phyloP scores from a whole-genome alignment of 2,797 vertebrate genomes.

The Urophycis tenuis region DNA sequence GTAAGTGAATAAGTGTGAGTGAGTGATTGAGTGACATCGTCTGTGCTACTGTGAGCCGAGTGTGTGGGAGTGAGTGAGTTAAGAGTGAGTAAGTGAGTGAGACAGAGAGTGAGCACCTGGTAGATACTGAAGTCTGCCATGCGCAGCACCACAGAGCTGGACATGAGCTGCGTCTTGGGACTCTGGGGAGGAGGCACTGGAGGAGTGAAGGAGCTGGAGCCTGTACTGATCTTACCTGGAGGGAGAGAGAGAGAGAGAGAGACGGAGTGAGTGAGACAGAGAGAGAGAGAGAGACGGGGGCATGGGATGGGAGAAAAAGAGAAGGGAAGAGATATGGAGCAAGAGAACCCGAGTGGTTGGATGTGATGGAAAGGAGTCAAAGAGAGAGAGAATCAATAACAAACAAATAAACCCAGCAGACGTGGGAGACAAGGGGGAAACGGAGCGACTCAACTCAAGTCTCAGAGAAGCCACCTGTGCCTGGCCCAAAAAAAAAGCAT shows the following conservation, averaged over 20 bases:
- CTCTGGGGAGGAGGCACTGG: conserved; percentile 65
- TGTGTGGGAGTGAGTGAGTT: not conserved
- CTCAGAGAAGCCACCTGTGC: conserved; percentile 24
- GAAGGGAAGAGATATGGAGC: too few relatives aligned
- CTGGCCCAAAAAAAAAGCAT: conserved; percentile 46
- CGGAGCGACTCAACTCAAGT: conserved; percentile 26
- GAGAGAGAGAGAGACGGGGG: conserved; percentile 10
- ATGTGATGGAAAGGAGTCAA: not conserved
- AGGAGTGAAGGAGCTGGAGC: conserved; percentile 70
- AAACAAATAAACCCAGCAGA: not conserved
- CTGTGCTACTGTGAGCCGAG: too few relatives aligned
- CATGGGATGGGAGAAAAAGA: too few relatives aligned
- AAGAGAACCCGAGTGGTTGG: not conserved
- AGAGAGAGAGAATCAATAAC: not conserved
- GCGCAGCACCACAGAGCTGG: conserved; percentile 91
- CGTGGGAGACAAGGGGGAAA: conserved; percentile 1
- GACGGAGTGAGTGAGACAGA: not conserved
- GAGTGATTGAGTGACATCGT: not conserved
- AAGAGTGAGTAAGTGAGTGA: conserved; percentile 3
- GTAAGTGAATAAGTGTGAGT: not conserved
- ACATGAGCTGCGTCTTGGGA: conserved; percentile 88
- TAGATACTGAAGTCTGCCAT: conserved; percentile 97
- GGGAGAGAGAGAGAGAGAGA: conserved; percentile 18
- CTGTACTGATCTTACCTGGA: conserved; percentile 73
- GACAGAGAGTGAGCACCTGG: conserved; percentile 74